Evolutionary conservation across 2,888 invertebrate species (phyloP).

Genomic region (Cyaniris semiargus): DNA sequence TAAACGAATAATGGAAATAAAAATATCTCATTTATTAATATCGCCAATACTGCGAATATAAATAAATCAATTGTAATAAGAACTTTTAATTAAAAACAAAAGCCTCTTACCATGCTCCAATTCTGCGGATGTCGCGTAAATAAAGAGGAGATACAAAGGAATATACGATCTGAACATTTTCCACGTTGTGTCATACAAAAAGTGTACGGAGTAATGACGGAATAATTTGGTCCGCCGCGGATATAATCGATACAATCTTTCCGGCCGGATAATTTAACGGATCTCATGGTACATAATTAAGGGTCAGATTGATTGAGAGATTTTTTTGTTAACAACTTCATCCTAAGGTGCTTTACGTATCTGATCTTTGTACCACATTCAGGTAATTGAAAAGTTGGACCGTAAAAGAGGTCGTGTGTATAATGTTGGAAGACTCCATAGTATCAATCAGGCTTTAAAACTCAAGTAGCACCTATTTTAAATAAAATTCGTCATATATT

Average conservation of each 20-base stretch:
- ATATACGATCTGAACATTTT: slow-evolving; percentile 45
- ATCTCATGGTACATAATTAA: slow-evolving; percentile 29
- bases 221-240: slow-evolving; percentile 40
- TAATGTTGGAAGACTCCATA: too few species aligned
- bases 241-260: slow-evolving; percentile 47
- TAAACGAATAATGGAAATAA: background rate
- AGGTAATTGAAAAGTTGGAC: background rate
- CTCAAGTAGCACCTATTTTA: too few species aligned
- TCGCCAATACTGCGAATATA: slow-evolving; percentile 13
- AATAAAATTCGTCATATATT: too few species aligned
- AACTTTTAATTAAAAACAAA: slow-evolving; percentile 30
- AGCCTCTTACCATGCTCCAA: slow-evolving; percentile 37
- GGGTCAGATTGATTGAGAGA: background rate
- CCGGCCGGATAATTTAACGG: slow-evolving; percentile 37
- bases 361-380: background rate
- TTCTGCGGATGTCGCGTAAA: slow-evolving; percentile 38
- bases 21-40: background rate
- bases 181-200: slow-evolving; percentile 42
- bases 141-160: slow-evolving; percentile 40
- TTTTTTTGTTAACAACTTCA: slow-evolving; percentile 4
- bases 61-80: slow-evolving; percentile 26
- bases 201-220: slow-evolving; percentile 46
- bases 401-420: background rate
- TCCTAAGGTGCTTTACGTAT: background rate
- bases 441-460: too few species aligned